These are phyloP conservation scores for Oreortyx pictus DNA, from an alignment of 2,797 vertebrate species.

Conservation along the genomic window DNA sequence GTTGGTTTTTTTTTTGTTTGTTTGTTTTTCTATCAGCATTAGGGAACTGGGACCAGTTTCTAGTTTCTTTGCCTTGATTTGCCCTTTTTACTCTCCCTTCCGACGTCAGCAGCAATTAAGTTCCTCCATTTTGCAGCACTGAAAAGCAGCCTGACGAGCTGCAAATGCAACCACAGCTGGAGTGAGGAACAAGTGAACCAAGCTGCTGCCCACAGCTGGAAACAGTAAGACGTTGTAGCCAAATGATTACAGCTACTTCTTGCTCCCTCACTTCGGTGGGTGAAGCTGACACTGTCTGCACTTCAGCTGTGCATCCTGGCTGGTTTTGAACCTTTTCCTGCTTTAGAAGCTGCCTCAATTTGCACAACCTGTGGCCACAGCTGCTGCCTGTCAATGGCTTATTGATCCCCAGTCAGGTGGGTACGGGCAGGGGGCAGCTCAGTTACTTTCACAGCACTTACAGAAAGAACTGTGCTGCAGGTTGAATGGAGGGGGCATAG, in stretches of 20 bases:
- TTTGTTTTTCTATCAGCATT: not conserved
- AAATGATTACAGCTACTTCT: not conserved
- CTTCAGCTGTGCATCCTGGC: not conserved
- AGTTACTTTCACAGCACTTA: not conserved
- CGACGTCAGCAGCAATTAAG: not conserved
- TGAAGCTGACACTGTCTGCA: not conserved
- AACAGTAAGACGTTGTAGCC: not conserved
- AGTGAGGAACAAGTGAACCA: not conserved
- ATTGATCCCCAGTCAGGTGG: not conserved
- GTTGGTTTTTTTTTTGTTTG: too few relatives aligned
- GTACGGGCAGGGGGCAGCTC: not conserved
- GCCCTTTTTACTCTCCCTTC: not conserved
- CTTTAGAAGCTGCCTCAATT: not conserved
- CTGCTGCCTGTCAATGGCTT: not conserved
- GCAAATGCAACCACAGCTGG: not conserved
- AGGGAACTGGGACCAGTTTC: not conserved
- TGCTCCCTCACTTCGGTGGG: not conserved
- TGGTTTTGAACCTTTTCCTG: not conserved
- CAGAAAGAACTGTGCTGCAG: not conserved
- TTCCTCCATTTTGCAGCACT: not conserved
- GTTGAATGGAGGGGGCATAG: not conserved
- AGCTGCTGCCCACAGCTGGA: not conserved
- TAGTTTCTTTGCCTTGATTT: conserved; percentile 4
- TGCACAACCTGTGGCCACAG: not conserved
- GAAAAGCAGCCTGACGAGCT: not conserved